These are phyloP conservation scores for Eurosta solidaginis DNA, from an alignment of 1,140 invertebrate genomes.

Conservation along the genomic window DNA sequence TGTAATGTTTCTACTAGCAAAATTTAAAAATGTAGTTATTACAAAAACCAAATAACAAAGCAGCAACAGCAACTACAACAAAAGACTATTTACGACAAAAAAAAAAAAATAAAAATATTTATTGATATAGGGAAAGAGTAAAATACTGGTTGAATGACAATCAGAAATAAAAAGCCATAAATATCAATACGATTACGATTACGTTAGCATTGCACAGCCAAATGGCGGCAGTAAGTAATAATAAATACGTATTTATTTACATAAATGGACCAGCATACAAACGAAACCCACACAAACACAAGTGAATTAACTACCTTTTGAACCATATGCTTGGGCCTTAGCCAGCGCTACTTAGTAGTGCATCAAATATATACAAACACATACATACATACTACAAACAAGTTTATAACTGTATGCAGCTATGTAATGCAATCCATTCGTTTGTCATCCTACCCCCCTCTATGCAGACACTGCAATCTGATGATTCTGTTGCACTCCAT, in stretches of 20 bases:
- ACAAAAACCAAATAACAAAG: neutral
- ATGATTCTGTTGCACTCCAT: neutral
- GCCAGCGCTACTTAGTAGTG: neutral
- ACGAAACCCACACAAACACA: neutral
- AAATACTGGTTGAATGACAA: neutral
- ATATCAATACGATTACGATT: conserved; percentile 26
- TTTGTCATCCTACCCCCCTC: neutral
- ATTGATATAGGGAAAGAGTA: conserved; percentile 16
- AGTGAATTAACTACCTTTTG: neutral
- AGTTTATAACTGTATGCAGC: neutral
- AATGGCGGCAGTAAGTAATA: neutral
- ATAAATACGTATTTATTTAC: neutral
- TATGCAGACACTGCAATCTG: no score
- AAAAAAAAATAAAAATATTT: neutral
- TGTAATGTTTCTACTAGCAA: neutral
- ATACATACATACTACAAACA: no score
- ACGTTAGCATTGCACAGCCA: neutral
- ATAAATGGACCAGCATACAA: no score
- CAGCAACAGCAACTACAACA: neutral
- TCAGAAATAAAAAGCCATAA: conserved; percentile 17
- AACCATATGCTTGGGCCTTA: neutral
- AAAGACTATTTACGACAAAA: neutral
- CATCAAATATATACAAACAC: no score
- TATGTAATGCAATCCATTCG: neutral
- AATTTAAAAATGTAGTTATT: neutral